phyloP scores from a whole-genome alignment of 2,797 vertebrate species.

The Enteromius paludinosus region DNA sequence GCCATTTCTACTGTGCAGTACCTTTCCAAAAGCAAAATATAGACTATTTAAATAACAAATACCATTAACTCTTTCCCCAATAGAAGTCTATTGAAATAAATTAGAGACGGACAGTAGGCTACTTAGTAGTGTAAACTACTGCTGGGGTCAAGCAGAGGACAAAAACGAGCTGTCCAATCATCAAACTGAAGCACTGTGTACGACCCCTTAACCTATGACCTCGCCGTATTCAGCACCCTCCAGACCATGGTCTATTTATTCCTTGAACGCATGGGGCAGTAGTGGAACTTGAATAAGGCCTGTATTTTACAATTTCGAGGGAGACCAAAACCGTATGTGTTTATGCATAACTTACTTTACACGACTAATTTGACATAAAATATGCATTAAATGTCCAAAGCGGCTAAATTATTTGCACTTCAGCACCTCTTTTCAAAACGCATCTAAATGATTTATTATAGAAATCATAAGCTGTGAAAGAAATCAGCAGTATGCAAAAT shows the following conservation, averaged over 20 bases:
- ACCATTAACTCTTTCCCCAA: background rate
- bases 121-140: constrained; percentile 81
- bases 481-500: background rate
- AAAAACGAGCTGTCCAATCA: constrained; percentile 92
- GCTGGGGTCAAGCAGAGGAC: constrained; percentile 92
- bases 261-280: constrained; percentile 47
- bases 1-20: background rate
- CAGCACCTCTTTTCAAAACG: background rate
- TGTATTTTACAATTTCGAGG: background rate
- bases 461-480: background rate
- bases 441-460: background rate
- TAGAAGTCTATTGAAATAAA: constrained; percentile 55
- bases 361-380: background rate
- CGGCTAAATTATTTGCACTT: background rate
- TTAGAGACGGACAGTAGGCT: constrained; percentile 69
- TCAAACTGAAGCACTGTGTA: constrained; percentile 78
- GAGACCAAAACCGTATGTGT: background rate
- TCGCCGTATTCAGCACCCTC: constrained; percentile 72
- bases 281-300: constrained; percentile 38
- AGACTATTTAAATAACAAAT: constrained; percentile 10
- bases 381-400: background rate
- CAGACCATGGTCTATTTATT: constrained; percentile 34
- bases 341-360: background rate
- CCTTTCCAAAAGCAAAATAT: background rate
- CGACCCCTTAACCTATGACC: constrained; percentile 82